Percentiles rank a stretch among this genome's conserved stretches.
Conservation (phyloP, 1,140 invertebrate genomes). For the Drosophila repleta region DNA sequence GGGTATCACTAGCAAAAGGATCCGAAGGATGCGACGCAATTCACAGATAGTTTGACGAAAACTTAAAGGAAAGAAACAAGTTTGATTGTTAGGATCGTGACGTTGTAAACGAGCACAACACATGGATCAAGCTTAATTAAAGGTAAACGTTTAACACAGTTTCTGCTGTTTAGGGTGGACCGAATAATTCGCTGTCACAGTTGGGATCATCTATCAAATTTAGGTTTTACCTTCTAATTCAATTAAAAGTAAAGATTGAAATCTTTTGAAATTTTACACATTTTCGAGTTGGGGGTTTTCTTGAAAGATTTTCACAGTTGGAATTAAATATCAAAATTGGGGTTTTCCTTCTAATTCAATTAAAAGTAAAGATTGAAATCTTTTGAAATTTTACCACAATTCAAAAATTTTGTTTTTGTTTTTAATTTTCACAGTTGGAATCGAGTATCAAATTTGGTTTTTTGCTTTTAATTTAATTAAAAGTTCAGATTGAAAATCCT, state of each 20-base stretch:
- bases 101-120: conserved; percentile 28
- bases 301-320: conserved; percentile 38
- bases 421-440: conserved; percentile 38
- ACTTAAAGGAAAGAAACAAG: conserved; percentile 39
- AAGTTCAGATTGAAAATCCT: conserved; percentile 33
- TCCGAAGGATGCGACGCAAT: conserved; percentile 15
- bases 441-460: conserved; percentile 34
- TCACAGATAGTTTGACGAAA: conserved; percentile 79
- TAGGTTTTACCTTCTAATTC: conserved; percentile 56
- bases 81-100: conserved; percentile 33
- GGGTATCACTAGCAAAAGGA: background rate
- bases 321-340: conserved; percentile 32
- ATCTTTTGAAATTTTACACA: conserved; percentile 37
- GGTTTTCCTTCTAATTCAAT: conserved; percentile 58
- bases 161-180: conserved; percentile 24
- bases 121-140: background rate
- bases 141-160: conserved; percentile 38
- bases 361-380: conserved; percentile 49
- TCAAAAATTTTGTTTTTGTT: background rate
- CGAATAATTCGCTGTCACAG: conserved; percentile 50
- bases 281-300: background rate
- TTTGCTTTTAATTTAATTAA: conserved; percentile 62
- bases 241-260: conserved; percentile 53
- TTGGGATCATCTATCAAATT: conserved; percentile 32
- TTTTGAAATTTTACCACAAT: conserved; percentile 25